Conservation (phyloP, 2,113 vertebrate genomes). For the Rhea pennata region DNA sequence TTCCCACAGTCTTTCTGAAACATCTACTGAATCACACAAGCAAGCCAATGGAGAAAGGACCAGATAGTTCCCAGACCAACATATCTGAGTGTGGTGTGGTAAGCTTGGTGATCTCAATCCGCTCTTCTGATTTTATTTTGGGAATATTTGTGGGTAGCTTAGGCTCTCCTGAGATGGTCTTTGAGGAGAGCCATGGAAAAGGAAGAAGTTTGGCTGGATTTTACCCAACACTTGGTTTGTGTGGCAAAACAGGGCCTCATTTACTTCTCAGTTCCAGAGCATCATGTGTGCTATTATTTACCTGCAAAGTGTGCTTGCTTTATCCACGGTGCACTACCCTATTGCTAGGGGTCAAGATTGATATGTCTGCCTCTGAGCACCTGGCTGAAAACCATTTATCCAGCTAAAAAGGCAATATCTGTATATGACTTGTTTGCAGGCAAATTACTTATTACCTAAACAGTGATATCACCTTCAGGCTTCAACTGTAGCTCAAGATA, state of each 20-base stretch:
- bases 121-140: neutral
- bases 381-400: neutral
- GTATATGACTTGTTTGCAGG: neutral
- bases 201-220: neutral
- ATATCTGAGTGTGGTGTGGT: rapidly evolving
- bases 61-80: neutral
- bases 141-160: neutral
- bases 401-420: neutral
- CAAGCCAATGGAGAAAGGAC: neutral
- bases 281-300: neutral
- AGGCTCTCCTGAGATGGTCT: neutral
- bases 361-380: neutral
- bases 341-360: neutral
- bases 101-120: neutral
- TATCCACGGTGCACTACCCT: neutral
- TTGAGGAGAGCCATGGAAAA: neutral
- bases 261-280: neutral
- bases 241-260: rapidly evolving
- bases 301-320: neutral
- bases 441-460: neutral
- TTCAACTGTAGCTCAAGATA: neutral
- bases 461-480: neutral
- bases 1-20: too few relatives aligned
- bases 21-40: neutral
- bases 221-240: neutral